phyloP scores from a whole-genome alignment of 1,140 invertebrate species.

The Choristoneura fumiferana region DNA sequence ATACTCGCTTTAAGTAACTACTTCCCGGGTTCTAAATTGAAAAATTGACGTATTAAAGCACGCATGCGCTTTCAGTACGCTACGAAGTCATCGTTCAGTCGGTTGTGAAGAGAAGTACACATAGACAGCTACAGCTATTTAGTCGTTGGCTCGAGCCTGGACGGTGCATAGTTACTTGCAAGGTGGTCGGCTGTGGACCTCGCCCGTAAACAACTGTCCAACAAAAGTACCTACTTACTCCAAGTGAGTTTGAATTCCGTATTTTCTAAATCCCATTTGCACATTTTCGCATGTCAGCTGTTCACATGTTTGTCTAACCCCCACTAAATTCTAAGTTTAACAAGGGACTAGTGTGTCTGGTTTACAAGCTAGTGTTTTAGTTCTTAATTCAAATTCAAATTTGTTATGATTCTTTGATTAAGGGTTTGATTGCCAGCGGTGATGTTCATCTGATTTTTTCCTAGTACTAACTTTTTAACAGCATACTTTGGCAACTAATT shows the following conservation, averaged over 20 bases:
- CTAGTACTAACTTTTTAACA: too few species aligned
- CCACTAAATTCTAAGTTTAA: slow-evolving; percentile 22
- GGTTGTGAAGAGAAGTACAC: slow-evolving; percentile 9
- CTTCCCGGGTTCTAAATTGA: slow-evolving; percentile 57
- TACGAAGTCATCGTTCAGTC: slow-evolving; percentile 48
- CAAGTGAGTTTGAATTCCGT: slow-evolving; percentile 24
- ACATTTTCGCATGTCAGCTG: slow-evolving; percentile 29
- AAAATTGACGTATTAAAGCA: slow-evolving; percentile 57
- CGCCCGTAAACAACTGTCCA: slow-evolving; percentile 27
- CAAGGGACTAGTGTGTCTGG: too few species aligned
- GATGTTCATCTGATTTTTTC: too few species aligned
- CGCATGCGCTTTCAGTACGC: slow-evolving; percentile 53
- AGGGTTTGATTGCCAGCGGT: too few species aligned
- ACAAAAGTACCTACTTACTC: slow-evolving; percentile 6
- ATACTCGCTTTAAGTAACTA: slow-evolving; percentile 22
- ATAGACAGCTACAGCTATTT: background rate
- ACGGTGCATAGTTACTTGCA: background rate
- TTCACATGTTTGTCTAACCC: slow-evolving; percentile 26
- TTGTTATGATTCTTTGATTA: too few species aligned
- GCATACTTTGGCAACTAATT: too few species aligned
- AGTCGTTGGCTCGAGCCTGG: background rate
- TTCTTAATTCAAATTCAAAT: too few species aligned
- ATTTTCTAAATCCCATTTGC: background rate
- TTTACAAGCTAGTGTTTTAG: too few species aligned
- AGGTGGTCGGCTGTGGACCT: slow-evolving; percentile 37